Conservation (phyloP, 2,888 invertebrate species). For the Drosophila nr. fundita region DNA sequence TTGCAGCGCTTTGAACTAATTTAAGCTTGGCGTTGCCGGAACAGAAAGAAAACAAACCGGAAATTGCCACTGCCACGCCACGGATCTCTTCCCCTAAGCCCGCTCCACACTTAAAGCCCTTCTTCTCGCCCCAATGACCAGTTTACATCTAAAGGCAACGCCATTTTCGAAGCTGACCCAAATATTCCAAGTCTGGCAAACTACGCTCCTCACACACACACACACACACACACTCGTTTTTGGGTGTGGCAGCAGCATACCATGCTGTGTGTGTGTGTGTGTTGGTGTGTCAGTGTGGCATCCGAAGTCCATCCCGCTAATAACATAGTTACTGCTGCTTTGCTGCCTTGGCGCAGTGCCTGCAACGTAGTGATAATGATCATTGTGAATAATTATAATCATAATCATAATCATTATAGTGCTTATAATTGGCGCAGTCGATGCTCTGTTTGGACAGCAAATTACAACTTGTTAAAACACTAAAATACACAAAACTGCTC, state of each 20-base stretch:
- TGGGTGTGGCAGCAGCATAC: constrained; percentile 24
- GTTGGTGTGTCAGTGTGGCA: constrained; percentile 30
- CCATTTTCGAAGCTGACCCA: constrained; percentile 53
- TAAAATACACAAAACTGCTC: constrained; percentile 52
- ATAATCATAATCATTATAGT: constrained; percentile 43
- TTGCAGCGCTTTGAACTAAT: constrained; percentile 76
- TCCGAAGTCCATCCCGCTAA: constrained; percentile 60
- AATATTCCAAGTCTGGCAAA: constrained; percentile 36
- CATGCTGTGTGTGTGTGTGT: constrained; percentile 7
- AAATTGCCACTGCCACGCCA: constrained; percentile 71
- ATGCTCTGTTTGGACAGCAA: constrained; percentile 61
- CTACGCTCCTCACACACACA: constrained; percentile 10
- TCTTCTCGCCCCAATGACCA: neutral
- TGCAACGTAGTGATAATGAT: constrained; percentile 28
- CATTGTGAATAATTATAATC: constrained; percentile 34
- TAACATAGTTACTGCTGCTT: constrained; percentile 67
- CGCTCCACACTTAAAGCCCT: neutral
- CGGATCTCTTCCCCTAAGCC: constrained; percentile 17
- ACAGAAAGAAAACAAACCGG: constrained; percentile 79
- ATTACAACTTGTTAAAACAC: constrained; percentile 50
- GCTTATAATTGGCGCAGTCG: constrained; percentile 55
- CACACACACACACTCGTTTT: constrained; percentile 19
- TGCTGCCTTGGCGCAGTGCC: constrained; percentile 56
- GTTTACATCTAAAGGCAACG: constrained; percentile 34
- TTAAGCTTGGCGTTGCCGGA: constrained; percentile 74